Evolutionary conservation across 2,797 vertebrate genomes (phyloP).

Genomic region (Salarias fasciatus): DNA sequence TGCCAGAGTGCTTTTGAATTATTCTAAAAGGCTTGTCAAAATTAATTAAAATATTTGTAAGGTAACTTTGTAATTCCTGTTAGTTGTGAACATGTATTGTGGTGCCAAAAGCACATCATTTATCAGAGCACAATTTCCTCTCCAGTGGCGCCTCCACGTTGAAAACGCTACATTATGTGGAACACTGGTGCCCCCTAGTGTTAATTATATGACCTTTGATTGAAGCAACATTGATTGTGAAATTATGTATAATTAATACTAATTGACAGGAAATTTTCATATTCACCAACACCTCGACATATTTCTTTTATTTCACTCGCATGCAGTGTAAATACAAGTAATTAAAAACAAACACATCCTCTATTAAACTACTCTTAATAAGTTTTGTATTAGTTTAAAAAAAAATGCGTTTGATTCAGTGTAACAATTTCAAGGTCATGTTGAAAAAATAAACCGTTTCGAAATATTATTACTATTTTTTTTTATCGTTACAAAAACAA

Average conservation of each 20-base stretch:
- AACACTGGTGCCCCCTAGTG: slow-evolving; percentile 87
- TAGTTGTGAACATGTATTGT: slow-evolving; percentile 56
- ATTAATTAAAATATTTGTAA: slow-evolving; percentile 75
- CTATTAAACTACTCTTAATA: neutral
- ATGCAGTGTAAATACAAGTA: neutral
- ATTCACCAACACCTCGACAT: neutral
- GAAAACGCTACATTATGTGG: slow-evolving; percentile 65
- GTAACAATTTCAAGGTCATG: too few species aligned
- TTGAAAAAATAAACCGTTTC: too few species aligned
- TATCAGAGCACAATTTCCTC: slow-evolving; percentile 55
- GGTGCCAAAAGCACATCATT: slow-evolving; percentile 62
- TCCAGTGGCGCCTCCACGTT: slow-evolving; percentile 39
- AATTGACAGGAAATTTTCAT: slow-evolving; percentile 29
- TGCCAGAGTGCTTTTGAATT: slow-evolving; percentile 56
- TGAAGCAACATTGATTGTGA: slow-evolving; percentile 48
- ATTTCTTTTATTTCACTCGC: slow-evolving; percentile 23
- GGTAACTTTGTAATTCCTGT: slow-evolving; percentile 64
- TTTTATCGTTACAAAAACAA: neutral
- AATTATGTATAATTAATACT: slow-evolving; percentile 60
- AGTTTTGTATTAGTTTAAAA: too few species aligned
- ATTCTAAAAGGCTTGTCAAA: slow-evolving; percentile 65
- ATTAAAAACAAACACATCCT: neutral
- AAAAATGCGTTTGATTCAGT: too few species aligned
- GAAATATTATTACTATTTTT: neutral
- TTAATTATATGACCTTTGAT: slow-evolving; percentile 66